phyloP scores from a whole-genome alignment of 2,113 vertebrate genomes.

The Pseudopipra pipra region DNA sequence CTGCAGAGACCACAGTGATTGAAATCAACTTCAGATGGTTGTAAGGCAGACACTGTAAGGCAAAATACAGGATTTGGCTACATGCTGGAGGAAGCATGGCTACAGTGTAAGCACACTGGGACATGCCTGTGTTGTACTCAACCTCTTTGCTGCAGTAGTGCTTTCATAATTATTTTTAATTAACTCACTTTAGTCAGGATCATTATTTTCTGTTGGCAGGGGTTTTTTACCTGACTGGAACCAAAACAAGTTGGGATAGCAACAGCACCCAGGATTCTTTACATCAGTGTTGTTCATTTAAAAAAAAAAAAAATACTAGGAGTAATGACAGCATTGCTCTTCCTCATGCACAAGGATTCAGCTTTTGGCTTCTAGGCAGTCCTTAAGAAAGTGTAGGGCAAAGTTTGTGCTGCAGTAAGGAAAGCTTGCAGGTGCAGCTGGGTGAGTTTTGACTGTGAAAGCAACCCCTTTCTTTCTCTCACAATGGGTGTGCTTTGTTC shows the following conservation, averaged over 20 bases:
- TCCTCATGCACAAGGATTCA: background rate
- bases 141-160: background rate
- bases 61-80: background rate
- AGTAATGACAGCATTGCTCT: background rate
- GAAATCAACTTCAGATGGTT: background rate
- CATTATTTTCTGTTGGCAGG: background rate
- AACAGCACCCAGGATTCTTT: background rate
- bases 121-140: accelerated
- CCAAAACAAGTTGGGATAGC: background rate
- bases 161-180: background rate
- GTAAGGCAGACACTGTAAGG: background rate
- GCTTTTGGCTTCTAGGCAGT: background rate
- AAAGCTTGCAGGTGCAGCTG: constrained; percentile 42
- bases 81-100: background rate
- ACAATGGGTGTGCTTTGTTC: constrained; percentile 31
- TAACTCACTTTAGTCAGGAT: background rate
- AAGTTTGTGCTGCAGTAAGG: background rate
- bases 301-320: background rate
- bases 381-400: background rate
- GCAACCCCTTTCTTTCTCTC: background rate
- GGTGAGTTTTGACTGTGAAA: constrained; percentile 10
- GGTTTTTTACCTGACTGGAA: background rate
- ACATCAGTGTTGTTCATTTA: background rate
- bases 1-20: background rate
- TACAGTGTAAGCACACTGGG: background rate